Base-by-base conservation (phyloP, 2,797 vertebrate species). In the Scolopax bukidnonensis region DNA sequence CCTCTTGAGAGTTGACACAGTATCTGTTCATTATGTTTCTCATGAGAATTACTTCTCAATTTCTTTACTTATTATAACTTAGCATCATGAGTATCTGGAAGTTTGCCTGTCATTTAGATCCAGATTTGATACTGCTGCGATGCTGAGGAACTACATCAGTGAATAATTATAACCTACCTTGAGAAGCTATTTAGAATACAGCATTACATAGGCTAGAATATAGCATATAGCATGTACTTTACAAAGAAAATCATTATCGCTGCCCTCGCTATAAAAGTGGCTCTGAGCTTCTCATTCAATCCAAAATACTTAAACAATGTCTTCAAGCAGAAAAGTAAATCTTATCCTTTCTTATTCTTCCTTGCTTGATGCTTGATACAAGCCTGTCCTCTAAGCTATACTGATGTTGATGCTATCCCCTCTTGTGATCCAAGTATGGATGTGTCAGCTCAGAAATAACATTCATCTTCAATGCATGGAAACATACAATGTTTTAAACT, bases 301-400 rank as follows among this genome's bases (percentile, higher is more conserved):
- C 59, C 73, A 78, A 68, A 87, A 77, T 38, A 18, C 15, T 69
- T 47, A 56, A 77, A 64, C 12, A 53, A 57, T 59, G 32, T 70
- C 77, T 93, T 95, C 7, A 15, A 71, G 16, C 23, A 71, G 56
- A 71, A 76, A 21, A 76, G 23, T 70, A 78, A 60, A 63, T 41
- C 27, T 84, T 91, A 81, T 69, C 20, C 27, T 92, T 91, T 87
- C 18, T 87, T 63, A 61, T 84, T 91, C 50, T 94, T 76, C 84
- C 41, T 48, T 23, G 21, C 45, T 47, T 45, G 45, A 45, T 47
- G 45, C 71, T 87, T 71, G 18, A 59, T 43, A 45, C n/a, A 77
- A 94, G 53, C 18, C 19, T 82, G 38, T 40, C 15, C 7, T 81
- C 47, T 76, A 85, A 65, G 57, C 69, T 70, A 11, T 9, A 21